Base-by-base conservation (phyloP, 2,888 invertebrate species). In the Dryobota labecula region DNA sequence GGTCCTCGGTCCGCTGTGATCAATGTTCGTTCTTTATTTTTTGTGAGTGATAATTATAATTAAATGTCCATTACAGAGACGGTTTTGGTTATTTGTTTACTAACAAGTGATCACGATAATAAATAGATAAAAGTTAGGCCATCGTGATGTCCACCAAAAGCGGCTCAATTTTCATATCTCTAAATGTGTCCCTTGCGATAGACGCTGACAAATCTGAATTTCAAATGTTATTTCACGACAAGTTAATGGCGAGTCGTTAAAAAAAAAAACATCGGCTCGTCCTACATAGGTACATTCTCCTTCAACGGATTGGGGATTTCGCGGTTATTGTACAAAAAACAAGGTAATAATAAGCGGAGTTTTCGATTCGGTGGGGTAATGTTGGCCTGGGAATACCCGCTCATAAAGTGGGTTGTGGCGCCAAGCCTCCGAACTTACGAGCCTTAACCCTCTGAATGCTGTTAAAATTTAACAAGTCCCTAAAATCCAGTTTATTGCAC, bases 401-500 rank as follows among this genome's bases (percentile, higher is more conserved):
- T 84, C 82, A 88, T 93, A 91, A 92, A 90, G 87, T 86, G 87
- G 87, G 86, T 85, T 81, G 83, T 78, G 63, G 81, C 81, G 80
- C 84, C 78, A 86, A 87, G 84, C 85, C 77, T 80, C 64, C 69
- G 70, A 75, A 84, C 83, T 85, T 85, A 80, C 81, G 83, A 82
- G 82, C 86, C 82, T 61, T 73, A 80, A 73, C 80, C 69, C 77
- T 86, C 86, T 83, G 83, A 83, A 80, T 86, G 86, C 85, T 87
- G 90, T 92, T 92, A 91, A 92, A 91, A 89, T 92, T 91, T 91
- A 89, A 92, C 91, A 91, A 89, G 91, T 88, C 86, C 83, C 76
- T 77, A 76, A 83, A 84, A 80, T 83, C 79, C 78, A 71, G 76
- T 85, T 80, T 84, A 85, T 80, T 78, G 72, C 61, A 74, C 69